These are phyloP conservation scores for Ditylenchus weischeri DNA, from an alignment of 2,888 invertebrate genomes.

Conservation along the genomic window DNA sequence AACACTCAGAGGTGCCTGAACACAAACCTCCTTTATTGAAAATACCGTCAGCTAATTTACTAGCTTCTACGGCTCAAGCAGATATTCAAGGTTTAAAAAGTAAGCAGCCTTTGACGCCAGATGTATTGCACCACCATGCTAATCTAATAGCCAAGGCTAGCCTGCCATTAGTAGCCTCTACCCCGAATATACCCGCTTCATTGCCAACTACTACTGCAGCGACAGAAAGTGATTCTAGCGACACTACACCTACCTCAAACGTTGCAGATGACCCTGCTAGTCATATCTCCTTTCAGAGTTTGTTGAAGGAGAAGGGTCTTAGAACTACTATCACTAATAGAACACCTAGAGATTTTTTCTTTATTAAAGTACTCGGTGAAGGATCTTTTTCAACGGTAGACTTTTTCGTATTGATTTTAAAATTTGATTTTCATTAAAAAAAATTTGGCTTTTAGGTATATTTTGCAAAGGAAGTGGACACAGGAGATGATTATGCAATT, in stretches of 20 bases:
- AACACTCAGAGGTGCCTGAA: too few species aligned
- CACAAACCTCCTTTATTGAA: too few species aligned
- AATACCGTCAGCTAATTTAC: too few species aligned
- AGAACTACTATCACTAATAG: conserved; percentile 3
- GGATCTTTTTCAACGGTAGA: conserved; percentile 88
- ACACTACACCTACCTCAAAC: neutral
- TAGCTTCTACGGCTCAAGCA: too few species aligned
- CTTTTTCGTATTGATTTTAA: conserved; percentile 10
- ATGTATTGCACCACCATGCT: neutral
- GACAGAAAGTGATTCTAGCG: neutral
- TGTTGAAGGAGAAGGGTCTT: neutral
- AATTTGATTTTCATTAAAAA: neutral
- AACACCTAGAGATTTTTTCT: conserved; percentile 80
- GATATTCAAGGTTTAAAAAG: too few species aligned
- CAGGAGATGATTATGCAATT: conserved; percentile 87
- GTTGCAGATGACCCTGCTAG: neutral
- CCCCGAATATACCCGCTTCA: conserved; percentile 2
- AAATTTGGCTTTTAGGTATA: conserved; percentile 67
- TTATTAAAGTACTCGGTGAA: conserved; percentile 91
- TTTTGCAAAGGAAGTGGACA: conserved; percentile 84
- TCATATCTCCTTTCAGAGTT: neutral
- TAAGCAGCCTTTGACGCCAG: too few species aligned
- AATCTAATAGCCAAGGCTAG: neutral
- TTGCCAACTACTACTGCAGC: neutral
- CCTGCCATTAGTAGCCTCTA: neutral